phyloP scores from a whole-genome alignment of 2,888 invertebrate species.

The Dynastes maya region DNA sequence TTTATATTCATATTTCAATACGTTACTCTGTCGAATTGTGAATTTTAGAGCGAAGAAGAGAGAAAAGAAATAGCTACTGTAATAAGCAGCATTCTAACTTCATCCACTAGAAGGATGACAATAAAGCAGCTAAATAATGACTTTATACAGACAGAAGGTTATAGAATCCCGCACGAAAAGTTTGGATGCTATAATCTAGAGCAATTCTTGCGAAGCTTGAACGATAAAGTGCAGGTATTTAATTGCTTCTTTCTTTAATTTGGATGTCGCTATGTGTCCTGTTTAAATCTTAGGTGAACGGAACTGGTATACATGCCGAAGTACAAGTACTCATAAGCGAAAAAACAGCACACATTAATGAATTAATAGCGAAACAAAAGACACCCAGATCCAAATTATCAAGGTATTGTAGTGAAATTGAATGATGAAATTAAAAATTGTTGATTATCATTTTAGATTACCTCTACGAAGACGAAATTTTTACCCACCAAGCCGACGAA shows the following conservation, averaged over 20 bases:
- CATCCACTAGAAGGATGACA: slow-evolving; percentile 45
- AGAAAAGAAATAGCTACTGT: slow-evolving; percentile 31
- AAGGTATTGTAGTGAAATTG: neutral
- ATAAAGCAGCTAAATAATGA: slow-evolving; percentile 42
- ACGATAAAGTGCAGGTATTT: slow-evolving; percentile 37
- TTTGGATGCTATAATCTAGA: slow-evolving; percentile 38
- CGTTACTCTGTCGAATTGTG: neutral
- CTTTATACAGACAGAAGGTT: slow-evolving; percentile 35
- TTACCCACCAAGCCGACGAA: neutral
- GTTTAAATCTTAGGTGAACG: slow-evolving; percentile 37
- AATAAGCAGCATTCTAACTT: slow-evolving; percentile 47
- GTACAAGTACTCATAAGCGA: slow-evolving; percentile 28
- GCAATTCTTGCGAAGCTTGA: slow-evolving; percentile 38
- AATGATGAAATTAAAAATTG: neutral
- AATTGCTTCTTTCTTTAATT: neutral
- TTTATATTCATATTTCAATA: neutral
- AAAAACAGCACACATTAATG: slow-evolving; percentile 48
- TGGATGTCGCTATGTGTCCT: neutral
- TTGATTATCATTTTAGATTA: neutral
- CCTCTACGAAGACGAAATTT: neutral
- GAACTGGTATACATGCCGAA: slow-evolving; percentile 42
- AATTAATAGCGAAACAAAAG: slow-evolving; percentile 47
- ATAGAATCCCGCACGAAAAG: slow-evolving; percentile 42
- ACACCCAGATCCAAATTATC: slow-evolving; percentile 17
- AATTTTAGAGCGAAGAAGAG: slow-evolving; percentile 38